phyloP scores from a whole-genome alignment of 1,140 invertebrate genomes.

The Olivierus martensii region DNA sequence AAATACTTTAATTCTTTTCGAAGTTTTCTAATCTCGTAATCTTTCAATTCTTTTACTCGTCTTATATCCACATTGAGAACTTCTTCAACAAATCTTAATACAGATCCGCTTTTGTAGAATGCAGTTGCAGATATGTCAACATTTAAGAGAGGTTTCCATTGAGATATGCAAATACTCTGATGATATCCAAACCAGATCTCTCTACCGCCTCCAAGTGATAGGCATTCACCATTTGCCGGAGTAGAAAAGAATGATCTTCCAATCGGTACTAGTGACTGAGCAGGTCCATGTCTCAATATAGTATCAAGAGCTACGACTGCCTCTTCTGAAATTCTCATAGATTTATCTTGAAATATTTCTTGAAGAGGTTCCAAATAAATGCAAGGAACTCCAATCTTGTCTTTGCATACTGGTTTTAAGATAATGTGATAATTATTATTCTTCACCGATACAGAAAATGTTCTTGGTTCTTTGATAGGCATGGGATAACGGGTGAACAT shows the following conservation, averaged over 20 bases:
- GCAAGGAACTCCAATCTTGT: background rate
- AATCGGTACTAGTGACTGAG: slow-evolving; percentile 7
- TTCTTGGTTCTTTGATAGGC: background rate
- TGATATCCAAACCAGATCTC: slow-evolving; percentile 19
- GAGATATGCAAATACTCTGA: slow-evolving; percentile 10
- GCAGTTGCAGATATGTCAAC: slow-evolving; percentile 12
- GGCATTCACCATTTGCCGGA: background rate
- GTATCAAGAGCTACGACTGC: slow-evolving; percentile 13
- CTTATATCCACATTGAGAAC: background rate
- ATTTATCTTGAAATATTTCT: background rate
- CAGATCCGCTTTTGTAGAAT: slow-evolving; percentile 3
- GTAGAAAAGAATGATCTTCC: slow-evolving; percentile 15
- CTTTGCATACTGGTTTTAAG: slow-evolving; percentile 5
- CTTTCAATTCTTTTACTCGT: background rate
- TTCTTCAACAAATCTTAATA: slow-evolving; percentile 5
- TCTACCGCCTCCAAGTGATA: slow-evolving; percentile 6
- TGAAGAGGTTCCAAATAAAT: slow-evolving; percentile 8
- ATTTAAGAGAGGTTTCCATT: slow-evolving; percentile 16
- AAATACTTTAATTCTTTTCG: slow-evolving; percentile 14
- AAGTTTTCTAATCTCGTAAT: slow-evolving; percentile 6
- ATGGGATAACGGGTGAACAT: background rate
- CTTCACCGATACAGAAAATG: too few species aligned
- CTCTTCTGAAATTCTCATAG: slow-evolving; percentile 2
- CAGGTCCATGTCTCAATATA: slow-evolving; percentile 8
- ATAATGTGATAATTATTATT: background rate